Conservation (phyloP, 2,113 vertebrate species). For the Australoheros scitulus region DNA sequence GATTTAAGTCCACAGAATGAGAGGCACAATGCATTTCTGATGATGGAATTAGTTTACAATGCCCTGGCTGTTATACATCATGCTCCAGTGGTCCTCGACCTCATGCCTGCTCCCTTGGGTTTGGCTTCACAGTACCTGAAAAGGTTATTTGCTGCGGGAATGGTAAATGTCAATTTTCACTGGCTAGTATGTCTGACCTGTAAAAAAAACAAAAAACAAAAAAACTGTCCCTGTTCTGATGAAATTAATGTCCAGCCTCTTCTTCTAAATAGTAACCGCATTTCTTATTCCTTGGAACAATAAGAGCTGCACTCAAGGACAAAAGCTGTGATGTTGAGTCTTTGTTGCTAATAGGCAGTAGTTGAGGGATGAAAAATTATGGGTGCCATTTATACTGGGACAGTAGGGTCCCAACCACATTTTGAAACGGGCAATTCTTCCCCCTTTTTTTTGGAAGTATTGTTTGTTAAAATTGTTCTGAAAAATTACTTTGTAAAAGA, state of each 20-base stretch:
- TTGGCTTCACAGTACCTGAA: slow-evolving; percentile 44
- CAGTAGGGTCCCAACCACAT: too few relatives aligned
- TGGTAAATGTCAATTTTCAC: slow-evolving; percentile 29
- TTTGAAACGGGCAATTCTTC: too few relatives aligned
- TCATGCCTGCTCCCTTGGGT: slow-evolving; percentile 20
- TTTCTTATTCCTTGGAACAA: neutral
- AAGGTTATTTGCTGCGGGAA: slow-evolving; percentile 36
- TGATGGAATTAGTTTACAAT: slow-evolving; percentile 38
- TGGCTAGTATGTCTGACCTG: slow-evolving; percentile 5
- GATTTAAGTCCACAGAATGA: slow-evolving; percentile 1
- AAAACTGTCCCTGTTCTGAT: neutral
- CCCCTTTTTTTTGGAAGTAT: too few relatives aligned
- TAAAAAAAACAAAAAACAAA: neutral
- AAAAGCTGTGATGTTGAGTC: neutral
- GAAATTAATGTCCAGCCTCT: slow-evolving; percentile 19
- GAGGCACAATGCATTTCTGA: slow-evolving; percentile 24
- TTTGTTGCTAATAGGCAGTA: neutral
- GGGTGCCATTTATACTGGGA: too few relatives aligned
- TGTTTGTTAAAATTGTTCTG: too few relatives aligned
- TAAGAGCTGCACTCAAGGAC: neutral
- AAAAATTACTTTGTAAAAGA: too few relatives aligned
- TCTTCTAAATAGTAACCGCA: neutral
- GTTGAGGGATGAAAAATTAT: neutral
- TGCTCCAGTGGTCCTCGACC: slow-evolving; percentile 47
- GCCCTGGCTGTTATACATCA: slow-evolving; percentile 14